Conservation (phyloP, 2,888 invertebrate species). For the Gisinianus flammeolus region DNA sequence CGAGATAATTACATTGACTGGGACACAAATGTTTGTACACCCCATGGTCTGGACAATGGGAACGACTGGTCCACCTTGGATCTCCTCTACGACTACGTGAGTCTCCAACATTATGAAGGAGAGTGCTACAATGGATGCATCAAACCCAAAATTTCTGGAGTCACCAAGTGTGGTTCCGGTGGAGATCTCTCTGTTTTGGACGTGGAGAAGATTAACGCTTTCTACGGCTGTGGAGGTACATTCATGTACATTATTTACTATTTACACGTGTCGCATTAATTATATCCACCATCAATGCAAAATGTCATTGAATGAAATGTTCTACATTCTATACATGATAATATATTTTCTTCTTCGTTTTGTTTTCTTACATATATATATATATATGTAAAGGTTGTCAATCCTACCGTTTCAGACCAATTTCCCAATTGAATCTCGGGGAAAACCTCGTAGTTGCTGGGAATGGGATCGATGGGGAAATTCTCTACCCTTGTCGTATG, state of each 20-base stretch:
- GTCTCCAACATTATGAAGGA: slow-evolving; percentile 57
- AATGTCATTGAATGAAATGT: neutral
- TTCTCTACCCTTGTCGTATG: slow-evolving; percentile 48
- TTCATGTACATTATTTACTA: neutral
- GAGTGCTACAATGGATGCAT: slow-evolving; percentile 56
- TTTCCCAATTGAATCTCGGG: slow-evolving; percentile 33
- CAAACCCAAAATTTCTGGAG: slow-evolving; percentile 47
- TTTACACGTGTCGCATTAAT: too few relatives aligned
- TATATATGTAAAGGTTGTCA: slow-evolving; percentile 46
- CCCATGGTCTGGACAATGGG: slow-evolving; percentile 49
- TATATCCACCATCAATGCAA: too few relatives aligned
- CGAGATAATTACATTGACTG: slow-evolving; percentile 54
- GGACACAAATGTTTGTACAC: slow-evolving; percentile 49
- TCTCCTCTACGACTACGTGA: slow-evolving; percentile 56
- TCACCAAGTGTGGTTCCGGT: slow-evolving; percentile 56
- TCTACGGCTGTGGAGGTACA: slow-evolving; percentile 52
- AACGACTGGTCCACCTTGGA: slow-evolving; percentile 50
- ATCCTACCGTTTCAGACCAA: slow-evolving; percentile 54
- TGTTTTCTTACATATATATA: too few relatives aligned
- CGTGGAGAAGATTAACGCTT: slow-evolving; percentile 55
- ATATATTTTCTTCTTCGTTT: neutral
- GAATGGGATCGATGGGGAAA: slow-evolving; percentile 44
- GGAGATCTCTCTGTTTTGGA: slow-evolving; percentile 54
- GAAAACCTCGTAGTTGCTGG: slow-evolving; percentile 46
- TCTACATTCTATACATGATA: neutral